Conservation (phyloP, 2,888 invertebrate species). For the Drosophila acutilabella region DNA sequence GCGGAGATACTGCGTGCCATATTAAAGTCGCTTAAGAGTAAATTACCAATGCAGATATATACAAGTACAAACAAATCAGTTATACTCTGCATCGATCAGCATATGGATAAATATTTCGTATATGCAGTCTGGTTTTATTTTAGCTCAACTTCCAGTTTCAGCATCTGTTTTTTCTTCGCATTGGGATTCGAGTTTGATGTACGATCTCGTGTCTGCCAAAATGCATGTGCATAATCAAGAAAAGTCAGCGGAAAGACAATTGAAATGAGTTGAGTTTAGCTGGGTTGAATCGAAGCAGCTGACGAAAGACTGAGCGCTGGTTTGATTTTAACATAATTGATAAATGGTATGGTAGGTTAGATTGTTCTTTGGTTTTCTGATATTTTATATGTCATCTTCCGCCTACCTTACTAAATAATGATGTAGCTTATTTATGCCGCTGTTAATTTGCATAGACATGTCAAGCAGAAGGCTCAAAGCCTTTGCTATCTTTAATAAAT, state of each 20-base stretch:
- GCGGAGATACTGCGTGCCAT: conserved; percentile 59
- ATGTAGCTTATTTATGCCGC: conserved; percentile 84
- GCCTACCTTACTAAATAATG: conserved; percentile 81
- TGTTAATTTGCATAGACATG: conserved; percentile 75
- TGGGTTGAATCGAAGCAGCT: conserved; percentile 63
- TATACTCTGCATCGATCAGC: conserved; percentile 70
- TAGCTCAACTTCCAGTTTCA: conserved; percentile 36
- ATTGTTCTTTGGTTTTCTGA: conserved; percentile 24
- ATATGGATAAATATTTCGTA: conserved; percentile 30
- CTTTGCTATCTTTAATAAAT: conserved; percentile 75
- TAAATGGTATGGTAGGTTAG: no score
- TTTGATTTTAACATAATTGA: conserved; percentile 70
- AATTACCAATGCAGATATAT: conserved; percentile 79
- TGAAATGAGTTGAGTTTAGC: conserved; percentile 55
- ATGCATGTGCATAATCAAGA: conserved; percentile 79
- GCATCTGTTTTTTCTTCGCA: background rate
- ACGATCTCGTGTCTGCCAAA: conserved; percentile 58
- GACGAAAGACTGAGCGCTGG: conserved; percentile 53
- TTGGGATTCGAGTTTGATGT: conserved; percentile 69
- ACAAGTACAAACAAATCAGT: conserved; percentile 70
- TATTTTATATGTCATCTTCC: conserved; percentile 51
- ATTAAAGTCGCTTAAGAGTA: conserved; percentile 68
- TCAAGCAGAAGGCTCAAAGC: conserved; percentile 8
- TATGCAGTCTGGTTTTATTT: conserved; percentile 57
- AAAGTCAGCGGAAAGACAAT: conserved; percentile 60